Conservation (phyloP, 2,888 invertebrate species). For the Harpagoxenus sublaevis region DNA sequence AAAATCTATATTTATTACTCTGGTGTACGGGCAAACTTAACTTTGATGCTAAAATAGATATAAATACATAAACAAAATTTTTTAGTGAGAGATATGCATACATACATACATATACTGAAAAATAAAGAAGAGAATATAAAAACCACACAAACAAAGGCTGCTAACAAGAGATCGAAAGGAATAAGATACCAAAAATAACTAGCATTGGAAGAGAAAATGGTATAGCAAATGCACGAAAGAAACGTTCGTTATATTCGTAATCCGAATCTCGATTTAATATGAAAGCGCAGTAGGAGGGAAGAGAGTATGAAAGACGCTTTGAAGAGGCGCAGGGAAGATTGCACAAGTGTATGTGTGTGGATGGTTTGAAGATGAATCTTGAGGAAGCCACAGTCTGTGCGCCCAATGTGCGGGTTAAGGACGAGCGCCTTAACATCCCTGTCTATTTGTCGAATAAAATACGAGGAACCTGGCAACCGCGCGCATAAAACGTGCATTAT, state of each 20-base stretch:
- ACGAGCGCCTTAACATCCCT: constrained; percentile 44
- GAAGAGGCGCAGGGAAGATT: not conserved
- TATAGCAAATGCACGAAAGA: not conserved
- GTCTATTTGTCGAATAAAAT: constrained; percentile 75
- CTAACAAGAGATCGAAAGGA: not conserved
- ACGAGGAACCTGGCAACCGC: constrained; percentile 62
- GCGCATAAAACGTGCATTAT: constrained; percentile 75
- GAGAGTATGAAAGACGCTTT: not conserved
- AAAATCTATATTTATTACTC: constrained; percentile 30
- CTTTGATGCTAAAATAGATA: not conserved
- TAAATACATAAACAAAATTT: not conserved
- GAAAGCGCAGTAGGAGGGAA: constrained; percentile 34
- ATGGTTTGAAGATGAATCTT: constrained; percentile 12
- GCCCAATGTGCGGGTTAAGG: constrained; percentile 18
- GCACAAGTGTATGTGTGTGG: not conserved
- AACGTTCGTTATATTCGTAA: constrained; percentile 7
- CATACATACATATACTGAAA: not conserved
- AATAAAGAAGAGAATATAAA: not conserved
- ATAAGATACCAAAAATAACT: not conserved
- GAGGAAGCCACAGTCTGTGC: not conserved
- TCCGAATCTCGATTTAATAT: constrained; percentile 33
- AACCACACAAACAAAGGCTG: not conserved
- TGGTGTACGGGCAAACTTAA: not conserved
- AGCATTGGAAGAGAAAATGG: not conserved
- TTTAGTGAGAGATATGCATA: not conserved